Evolutionary conservation across 2,113 vertebrate genomes (phyloP), one percentile per base, ranked within the genome.

Genomic region (Lethenteron reissneri): DNA sequence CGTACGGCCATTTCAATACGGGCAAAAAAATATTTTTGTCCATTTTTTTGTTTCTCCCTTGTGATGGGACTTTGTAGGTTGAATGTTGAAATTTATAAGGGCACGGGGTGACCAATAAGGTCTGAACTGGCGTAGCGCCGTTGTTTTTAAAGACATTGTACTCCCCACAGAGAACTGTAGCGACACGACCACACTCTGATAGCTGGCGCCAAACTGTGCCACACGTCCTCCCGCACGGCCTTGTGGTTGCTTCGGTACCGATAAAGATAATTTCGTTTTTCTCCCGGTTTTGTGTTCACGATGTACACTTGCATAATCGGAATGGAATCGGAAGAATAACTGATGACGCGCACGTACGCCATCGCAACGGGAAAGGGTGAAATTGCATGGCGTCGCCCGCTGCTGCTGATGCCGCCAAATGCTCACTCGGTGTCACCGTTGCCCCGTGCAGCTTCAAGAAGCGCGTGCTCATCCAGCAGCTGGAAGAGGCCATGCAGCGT

Each of bases 391-490:
- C 8, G 8, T 68, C 21, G 9, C 9, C n/a, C 21, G n/a, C 21
- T 68, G n/a, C 64, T 2, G 25, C 21, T 11, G 11, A 10, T 17
- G n/a, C 9, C 21, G n/a, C n/a, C 64, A 68, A 17, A 17, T n/a
- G 64, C n/a, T n/a, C 11, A 17, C 8, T 17, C 10, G 9, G n/a
- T 68, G n/a, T 68, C 60, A 19, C 64, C 21, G 64, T 11, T 21
- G 25, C 21, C 21, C 21, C 11, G n/a, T 68, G n/a, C 64, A 96
- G 92, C 81, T 97, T 97, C 83, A 97, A 97, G 82, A 97, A 94
- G 77, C 80, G 88, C 71, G 90, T 95, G 83, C 83, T 97, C 78
- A 94, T 97, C 74, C 90, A 97, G 82, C 90, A 97, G 75, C 84
- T 97, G 74, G 88, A 95, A 78, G 87, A 83, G 78, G 88, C 94